Conservation (phyloP, 2,888 invertebrate genomes). For the Himalopsyche japonica region DNA sequence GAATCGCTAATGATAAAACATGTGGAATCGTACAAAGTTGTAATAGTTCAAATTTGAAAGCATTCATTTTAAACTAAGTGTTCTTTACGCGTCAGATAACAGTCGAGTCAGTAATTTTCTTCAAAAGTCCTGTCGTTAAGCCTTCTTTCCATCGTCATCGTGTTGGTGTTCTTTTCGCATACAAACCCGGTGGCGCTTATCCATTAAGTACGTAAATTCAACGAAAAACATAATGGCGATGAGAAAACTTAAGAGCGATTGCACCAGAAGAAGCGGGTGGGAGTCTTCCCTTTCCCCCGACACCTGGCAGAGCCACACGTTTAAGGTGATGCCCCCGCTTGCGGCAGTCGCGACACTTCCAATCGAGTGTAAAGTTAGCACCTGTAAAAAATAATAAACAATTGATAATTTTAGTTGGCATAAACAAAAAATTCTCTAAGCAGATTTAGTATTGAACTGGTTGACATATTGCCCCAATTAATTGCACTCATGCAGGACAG, state of each 20-base stretch:
- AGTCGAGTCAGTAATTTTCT: too few relatives aligned
- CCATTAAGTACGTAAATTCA: conserved; percentile 23
- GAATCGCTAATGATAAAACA: too few relatives aligned
- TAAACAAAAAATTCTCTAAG: too few relatives aligned
- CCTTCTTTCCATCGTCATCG: not conserved
- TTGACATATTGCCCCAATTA: too few relatives aligned
- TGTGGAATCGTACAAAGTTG: too few relatives aligned
- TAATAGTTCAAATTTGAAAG: too few relatives aligned
- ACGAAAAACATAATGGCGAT: conserved; percentile 10
- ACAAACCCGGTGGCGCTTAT: not conserved
- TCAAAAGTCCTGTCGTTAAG: not conserved
- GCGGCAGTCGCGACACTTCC: conserved; percentile 16
- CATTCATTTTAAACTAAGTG: too few relatives aligned
- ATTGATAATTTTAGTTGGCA: too few relatives aligned
- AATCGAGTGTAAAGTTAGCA: conserved; percentile 5
- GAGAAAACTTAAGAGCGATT: conserved; percentile 13
- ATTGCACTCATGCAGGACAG: too few relatives aligned
- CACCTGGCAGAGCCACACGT: conserved; percentile 12
- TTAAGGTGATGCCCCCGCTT: conserved; percentile 20
- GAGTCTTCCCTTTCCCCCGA: not conserved
- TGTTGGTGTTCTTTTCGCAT: not conserved
- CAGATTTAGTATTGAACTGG: too few relatives aligned
- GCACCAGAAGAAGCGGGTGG: not conserved
- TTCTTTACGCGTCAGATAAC: too few relatives aligned
- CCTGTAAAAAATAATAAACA: conserved; percentile 27